Evolutionary conservation across 2,113 vertebrate genomes (phyloP).

Genomic region (Etia nguti): DNA sequence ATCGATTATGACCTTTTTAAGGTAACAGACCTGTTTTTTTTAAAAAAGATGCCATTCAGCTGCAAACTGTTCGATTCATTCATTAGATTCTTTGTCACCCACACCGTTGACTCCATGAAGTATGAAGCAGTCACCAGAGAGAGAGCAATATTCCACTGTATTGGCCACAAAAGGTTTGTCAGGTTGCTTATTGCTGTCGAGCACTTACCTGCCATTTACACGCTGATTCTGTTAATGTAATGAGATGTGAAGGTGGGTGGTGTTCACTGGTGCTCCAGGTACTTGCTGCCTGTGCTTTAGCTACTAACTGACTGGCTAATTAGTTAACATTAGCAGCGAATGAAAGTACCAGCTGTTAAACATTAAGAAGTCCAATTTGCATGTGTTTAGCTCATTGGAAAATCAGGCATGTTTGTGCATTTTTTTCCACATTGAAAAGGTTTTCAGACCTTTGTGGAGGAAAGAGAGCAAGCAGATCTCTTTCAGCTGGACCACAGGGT

Average conservation of each 20-base stretch:
- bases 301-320: slow-evolving; percentile 20
- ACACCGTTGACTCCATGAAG: not conserved
- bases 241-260: not conserved
- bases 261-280: not conserved
- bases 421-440: not conserved
- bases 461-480: not conserved
- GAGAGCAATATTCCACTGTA: not conserved
- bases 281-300: not conserved
- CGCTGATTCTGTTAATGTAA: not conserved
- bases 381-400: not conserved
- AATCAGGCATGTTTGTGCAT: accelerated
- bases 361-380: slow-evolving; percentile 17
- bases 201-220: not conserved
- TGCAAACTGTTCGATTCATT: not conserved
- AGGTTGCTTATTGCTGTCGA: not conserved
- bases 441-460: not conserved
- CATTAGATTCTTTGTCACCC: not conserved
- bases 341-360: slow-evolving; percentile 40
- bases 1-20: not conserved
- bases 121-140: not conserved
- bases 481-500: not conserved
- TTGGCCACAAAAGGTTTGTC: not conserved
- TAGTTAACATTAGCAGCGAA: slow-evolving; percentile 39
- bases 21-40: not conserved
- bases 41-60: not conserved